A percentile compares a stretch with the other conserved stretches of the same genome.
Evolutionary conservation across 1,140 invertebrate genomes (phyloP).

Genomic region (Camponotus pennsylvanicus): DNA sequence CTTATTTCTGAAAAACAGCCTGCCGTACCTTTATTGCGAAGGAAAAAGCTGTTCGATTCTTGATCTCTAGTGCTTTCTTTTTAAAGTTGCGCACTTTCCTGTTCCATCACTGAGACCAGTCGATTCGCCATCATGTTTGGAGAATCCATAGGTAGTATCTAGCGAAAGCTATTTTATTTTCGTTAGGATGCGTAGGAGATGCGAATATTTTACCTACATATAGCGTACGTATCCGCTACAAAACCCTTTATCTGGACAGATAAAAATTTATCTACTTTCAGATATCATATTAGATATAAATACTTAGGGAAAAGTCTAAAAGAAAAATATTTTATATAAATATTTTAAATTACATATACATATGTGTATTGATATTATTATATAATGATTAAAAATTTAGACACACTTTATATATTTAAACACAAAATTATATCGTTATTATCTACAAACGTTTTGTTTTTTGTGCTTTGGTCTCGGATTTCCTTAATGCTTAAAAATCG

Average conservation of each 20-base stretch:
- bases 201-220: background rate
- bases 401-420: background rate
- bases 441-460: conserved; percentile 3
- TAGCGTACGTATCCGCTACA: background rate
- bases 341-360: too few species aligned
- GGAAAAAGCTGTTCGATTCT: conserved; percentile 66
- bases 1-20: conserved; percentile 40
- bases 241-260: background rate
- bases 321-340: too few species aligned
- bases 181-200: too few species aligned
- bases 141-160: conserved; percentile 14
- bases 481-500: conserved; percentile 13
- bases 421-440: background rate
- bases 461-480: background rate
- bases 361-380: too few species aligned
- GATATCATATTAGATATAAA: background rate
- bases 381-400: background rate
- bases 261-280: background rate
- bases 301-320: too few species aligned
- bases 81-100: background rate
- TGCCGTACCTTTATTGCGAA: conserved; percentile 58
- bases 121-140: conserved; percentile 26
- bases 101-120: conserved; percentile 40
- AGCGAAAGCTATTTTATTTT: conserved; percentile 46
- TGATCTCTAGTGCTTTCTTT: conserved; percentile 47